Percentiles rank a stretch among this genome's conserved stretches.
Evolutionary conservation across 2,113 vertebrate genomes (phyloP).

Genomic region (Oceanodroma tethys): DNA sequence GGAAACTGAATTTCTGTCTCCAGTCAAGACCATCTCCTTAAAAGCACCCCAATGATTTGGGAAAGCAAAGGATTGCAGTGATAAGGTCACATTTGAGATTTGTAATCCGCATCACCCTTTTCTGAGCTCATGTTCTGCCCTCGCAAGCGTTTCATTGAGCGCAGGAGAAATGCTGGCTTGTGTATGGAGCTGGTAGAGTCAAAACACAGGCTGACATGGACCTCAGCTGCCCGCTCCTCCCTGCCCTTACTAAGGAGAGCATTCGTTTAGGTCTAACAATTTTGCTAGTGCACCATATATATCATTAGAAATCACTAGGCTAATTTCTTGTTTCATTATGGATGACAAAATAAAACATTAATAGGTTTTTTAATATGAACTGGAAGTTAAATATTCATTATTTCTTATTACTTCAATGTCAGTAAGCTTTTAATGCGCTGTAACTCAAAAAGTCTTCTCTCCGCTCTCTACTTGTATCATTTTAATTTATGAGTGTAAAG

Average conservation of each 20-base stretch:
- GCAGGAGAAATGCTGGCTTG: not conserved
- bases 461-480: not conserved
- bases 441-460: not conserved
- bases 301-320: not conserved
- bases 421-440: not conserved
- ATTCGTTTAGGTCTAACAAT: not conserved
- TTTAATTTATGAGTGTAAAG: not conserved
- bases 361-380: not conserved
- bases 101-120: not conserved
- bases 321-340: constrained; percentile 6
- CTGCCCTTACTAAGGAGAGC: not conserved
- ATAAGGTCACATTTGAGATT: not conserved
- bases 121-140: not conserved
- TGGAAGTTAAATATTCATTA: constrained; percentile 51
- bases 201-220: rapidly evolving
- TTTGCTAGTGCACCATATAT: not conserved
- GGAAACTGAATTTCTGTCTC: not conserved
- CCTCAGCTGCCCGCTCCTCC: not conserved
- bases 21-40: not conserved
- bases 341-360: constrained; percentile 46
- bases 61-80: not conserved
- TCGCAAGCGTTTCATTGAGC: rapidly evolving
- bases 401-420: not conserved
- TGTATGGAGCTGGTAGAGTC: not conserved
- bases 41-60: not conserved